These are phyloP conservation scores for Schlechtendalia chinensis DNA, from an alignment of 1,140 invertebrate genomes.

Conservation along the genomic window DNA sequence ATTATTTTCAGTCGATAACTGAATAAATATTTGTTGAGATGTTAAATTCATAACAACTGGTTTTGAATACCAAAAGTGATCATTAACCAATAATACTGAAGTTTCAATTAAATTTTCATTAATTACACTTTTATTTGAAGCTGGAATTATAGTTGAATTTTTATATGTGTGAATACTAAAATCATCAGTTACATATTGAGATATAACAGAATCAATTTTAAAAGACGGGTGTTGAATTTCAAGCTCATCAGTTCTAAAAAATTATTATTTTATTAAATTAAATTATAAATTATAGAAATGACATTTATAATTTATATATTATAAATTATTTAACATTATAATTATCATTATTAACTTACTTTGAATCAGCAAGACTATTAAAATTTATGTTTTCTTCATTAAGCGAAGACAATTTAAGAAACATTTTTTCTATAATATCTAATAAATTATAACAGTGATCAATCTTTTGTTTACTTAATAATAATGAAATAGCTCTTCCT, in stretches of 20 bases:
- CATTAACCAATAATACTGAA: background rate
- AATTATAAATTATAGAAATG: background rate
- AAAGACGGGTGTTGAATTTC: background rate
- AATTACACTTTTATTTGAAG: background rate
- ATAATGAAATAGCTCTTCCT: conserved; percentile 42
- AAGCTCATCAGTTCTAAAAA: conserved; percentile 1
- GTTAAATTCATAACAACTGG: conserved; percentile 18
- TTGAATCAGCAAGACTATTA: background rate
- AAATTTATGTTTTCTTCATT: background rate
- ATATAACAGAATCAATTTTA: conserved; percentile 9
- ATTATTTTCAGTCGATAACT: conserved; percentile 17
- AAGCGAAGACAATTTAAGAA: background rate
- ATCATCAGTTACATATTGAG: conserved; percentile 18
- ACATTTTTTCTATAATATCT: background rate
- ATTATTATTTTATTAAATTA: background rate
- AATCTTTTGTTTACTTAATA: conserved; percentile 21
- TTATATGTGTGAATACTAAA: background rate
- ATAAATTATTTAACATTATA: background rate
- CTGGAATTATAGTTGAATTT: background rate
- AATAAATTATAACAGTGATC: conserved; percentile 29
- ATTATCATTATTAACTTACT: conserved; percentile 29
- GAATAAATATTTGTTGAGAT: conserved; percentile 41
- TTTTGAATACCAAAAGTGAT: conserved; percentile 35
- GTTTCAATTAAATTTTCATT: background rate
- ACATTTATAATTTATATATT: background rate